Percentiles rank a stretch among this genome's conserved stretches.
Evolutionary conservation across 2,888 invertebrate species (phyloP).

Genomic region (Mactromeris polynyma): DNA sequence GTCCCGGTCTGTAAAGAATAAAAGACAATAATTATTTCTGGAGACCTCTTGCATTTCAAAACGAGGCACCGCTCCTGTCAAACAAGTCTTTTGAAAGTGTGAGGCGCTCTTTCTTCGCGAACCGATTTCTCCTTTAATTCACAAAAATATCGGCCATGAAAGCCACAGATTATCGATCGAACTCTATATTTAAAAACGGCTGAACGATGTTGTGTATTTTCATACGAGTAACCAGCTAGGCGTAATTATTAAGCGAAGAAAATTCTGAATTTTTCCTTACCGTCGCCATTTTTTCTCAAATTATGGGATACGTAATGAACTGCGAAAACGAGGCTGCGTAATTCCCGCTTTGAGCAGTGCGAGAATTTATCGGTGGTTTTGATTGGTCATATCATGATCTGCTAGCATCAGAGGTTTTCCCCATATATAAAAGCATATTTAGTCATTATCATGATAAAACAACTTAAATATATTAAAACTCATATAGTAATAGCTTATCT

Average conservation of each 20-base stretch:
- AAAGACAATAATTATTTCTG: neutral
- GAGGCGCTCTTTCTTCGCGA: slow-evolving; percentile 61
- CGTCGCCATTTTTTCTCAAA: slow-evolving; percentile 86
- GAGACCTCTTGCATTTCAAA: slow-evolving; percentile 30
- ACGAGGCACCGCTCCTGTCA: slow-evolving; percentile 59
- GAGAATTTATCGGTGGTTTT: slow-evolving; percentile 69
- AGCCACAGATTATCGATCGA: slow-evolving; percentile 43
- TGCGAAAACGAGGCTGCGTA: slow-evolving; percentile 81
- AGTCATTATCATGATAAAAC: neutral
- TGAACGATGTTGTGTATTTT: slow-evolving; percentile 42
- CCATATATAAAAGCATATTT: neutral
- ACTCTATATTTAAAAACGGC: slow-evolving; percentile 60
- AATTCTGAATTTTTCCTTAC: slow-evolving; percentile 75
- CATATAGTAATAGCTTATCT: too few relatives aligned
- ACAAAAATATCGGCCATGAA: slow-evolving; percentile 22
- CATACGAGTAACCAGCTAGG: neutral
- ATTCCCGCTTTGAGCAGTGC: slow-evolving; percentile 40
- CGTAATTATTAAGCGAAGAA: slow-evolving; percentile 16
- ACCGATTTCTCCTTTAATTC: slow-evolving; percentile 38
- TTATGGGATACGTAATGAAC: slow-evolving; percentile 82
- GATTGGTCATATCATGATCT: slow-evolving; percentile 9
- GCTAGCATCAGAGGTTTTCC: neutral
- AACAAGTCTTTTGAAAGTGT: slow-evolving; percentile 54
- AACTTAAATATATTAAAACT: neutral
- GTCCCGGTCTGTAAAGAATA: slow-evolving; percentile 78